These are phyloP conservation scores for Montipora sp. DNA, from an alignment of 64 coral and sea anemone genomes.

Conservation along the genomic window DNA sequence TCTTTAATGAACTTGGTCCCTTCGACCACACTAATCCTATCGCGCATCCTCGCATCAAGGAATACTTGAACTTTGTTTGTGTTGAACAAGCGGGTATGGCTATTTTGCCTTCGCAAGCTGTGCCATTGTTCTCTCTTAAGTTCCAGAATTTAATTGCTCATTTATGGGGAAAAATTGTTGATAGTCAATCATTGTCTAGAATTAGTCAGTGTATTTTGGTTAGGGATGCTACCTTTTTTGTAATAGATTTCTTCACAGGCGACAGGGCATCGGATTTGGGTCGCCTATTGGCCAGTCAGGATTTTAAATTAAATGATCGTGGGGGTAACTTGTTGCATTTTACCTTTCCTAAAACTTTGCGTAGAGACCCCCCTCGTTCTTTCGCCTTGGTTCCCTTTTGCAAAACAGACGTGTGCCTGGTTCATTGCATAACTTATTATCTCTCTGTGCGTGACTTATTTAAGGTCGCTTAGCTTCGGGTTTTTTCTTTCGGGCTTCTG, in stretches of 20 bases:
- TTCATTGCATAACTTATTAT: no score
- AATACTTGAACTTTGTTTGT: not conserved
- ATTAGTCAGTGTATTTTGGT: slow-evolving; percentile 56
- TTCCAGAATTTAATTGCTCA: not conserved
- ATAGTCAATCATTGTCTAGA: not conserved
- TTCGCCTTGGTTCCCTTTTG: no score
- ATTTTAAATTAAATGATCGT: slow-evolving; percentile 48
- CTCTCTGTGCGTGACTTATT: no score
- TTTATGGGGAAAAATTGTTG: not conserved
- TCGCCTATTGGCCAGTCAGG: slow-evolving; percentile 24
- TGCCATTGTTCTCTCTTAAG: slow-evolving; percentile 42
- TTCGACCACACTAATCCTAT: no score
- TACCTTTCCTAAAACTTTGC: slow-evolving; percentile 26
- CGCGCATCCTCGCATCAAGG: not conserved
- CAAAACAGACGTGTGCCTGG: no score
- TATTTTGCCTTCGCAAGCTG: slow-evolving; percentile 19
- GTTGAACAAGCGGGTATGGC: not conserved
- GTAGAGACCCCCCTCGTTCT: not conserved
- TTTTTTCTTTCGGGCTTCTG: no score
- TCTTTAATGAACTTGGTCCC: no score
- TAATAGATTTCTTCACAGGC: slow-evolving; percentile 56
- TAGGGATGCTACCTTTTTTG: slow-evolving; percentile 41
- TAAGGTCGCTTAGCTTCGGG: no score
- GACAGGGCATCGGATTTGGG: slow-evolving; percentile 58
- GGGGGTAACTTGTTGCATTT: slow-evolving; percentile 35